Percentiles rank a stretch among this genome's conserved stretches.
phyloP scores from a whole-genome alignment of 2,888 invertebrate species.

The Amorpha juglandis region DNA sequence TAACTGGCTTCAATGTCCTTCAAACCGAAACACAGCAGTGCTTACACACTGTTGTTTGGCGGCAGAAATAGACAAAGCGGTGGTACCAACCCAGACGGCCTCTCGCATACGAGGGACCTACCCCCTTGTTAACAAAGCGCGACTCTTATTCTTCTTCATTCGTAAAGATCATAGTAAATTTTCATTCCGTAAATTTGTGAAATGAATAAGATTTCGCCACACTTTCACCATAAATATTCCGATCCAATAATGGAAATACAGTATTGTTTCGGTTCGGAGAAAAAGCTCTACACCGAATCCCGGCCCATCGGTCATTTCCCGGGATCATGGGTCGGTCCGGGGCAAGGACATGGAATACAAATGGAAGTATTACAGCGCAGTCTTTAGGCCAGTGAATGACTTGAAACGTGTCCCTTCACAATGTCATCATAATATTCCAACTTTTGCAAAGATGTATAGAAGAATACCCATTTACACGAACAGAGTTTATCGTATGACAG shows the following conservation, averaged over 20 bases:
- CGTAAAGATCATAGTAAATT: no score
- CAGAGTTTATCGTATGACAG: neutral
- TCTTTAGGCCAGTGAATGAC: constrained; percentile 24
- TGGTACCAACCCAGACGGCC: no score
- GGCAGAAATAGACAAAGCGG: no score
- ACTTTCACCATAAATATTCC: neutral
- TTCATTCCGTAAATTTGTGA: no score
- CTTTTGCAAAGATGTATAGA: no score
- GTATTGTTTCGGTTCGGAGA: constrained; percentile 8
- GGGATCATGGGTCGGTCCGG: constrained; percentile 1
- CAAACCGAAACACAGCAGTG: no score
- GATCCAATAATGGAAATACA: constrained; percentile 9
- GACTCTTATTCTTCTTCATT: no score
- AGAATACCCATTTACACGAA: no score
- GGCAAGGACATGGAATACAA: constrained; percentile 24
- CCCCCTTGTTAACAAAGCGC: no score
- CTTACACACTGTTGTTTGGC: no score
- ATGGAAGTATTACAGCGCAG: constrained; percentile 15
- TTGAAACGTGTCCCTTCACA: constrained; percentile 16
- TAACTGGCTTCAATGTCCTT: no score
- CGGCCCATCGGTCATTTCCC: constrained; percentile 20
- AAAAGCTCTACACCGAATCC: neutral
- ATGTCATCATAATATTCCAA: neutral
- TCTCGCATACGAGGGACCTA: no score
- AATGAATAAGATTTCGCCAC: neutral